These are phyloP conservation scores for Penaeus chinensis DNA, from an alignment of 1,140 invertebrate species.

Conservation along the genomic window DNA sequence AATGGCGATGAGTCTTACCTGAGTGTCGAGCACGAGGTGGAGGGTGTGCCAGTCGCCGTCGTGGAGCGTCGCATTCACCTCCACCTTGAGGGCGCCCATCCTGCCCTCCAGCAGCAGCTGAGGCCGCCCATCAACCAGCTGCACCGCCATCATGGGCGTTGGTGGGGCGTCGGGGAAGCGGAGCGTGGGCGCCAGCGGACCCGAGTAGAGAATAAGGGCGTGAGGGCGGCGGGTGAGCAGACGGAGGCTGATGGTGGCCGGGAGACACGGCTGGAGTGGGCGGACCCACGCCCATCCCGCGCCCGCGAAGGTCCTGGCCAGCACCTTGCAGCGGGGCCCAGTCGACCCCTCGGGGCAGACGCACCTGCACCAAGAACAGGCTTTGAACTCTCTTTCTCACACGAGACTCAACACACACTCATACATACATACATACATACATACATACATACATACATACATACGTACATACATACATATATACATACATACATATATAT, in stretches of 20 bases:
- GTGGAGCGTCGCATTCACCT: slow-evolving; percentile 22
- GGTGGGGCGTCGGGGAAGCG: background rate
- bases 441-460: too few species aligned
- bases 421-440: too few species aligned
- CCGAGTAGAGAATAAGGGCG: slow-evolving; percentile 40
- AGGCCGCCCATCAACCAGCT: slow-evolving; percentile 28
- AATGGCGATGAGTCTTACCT: too few species aligned
- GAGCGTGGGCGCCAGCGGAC: slow-evolving; percentile 24
- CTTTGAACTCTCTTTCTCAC: too few species aligned
- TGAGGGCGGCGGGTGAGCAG: slow-evolving; percentile 39
- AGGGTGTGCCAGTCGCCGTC: slow-evolving; percentile 40
- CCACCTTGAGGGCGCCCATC: slow-evolving; percentile 9
- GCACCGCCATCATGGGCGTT: slow-evolving; percentile 35
- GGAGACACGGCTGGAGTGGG: slow-evolving; percentile 28
- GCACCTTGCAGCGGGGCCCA: slow-evolving; percentile 36
- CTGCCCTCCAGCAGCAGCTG: slow-evolving; percentile 41
- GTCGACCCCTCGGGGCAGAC: slow-evolving; percentile 32
- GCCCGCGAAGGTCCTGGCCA: slow-evolving; percentile 27
- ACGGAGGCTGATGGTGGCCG: slow-evolving; percentile 29
- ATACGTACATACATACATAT: too few species aligned
- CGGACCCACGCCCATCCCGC: slow-evolving; percentile 38
- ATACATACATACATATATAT: too few species aligned
- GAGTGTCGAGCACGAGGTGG: slow-evolving; percentile 14
- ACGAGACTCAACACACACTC: too few species aligned
- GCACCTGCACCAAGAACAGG: slow-evolving; percentile 6